A percentile compares a stretch with the other conserved stretches of the same genome.
phyloP scores from a whole-genome alignment of 2,797 vertebrate genomes.

The Argya squamiceps region DNA sequence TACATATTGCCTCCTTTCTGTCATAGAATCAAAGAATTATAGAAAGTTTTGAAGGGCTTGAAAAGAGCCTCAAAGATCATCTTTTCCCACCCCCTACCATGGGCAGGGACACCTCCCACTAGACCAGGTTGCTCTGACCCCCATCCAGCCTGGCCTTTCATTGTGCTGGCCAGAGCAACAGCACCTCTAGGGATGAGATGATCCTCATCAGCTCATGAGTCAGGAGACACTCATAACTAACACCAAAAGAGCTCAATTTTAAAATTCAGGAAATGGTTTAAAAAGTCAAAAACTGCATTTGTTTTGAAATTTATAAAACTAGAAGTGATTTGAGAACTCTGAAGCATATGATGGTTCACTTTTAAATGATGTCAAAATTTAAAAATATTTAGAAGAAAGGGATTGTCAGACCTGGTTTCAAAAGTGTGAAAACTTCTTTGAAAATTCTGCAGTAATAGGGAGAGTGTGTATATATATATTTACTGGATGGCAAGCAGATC shows the following conservation, averaged over 20 bases:
- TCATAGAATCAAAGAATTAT: not conserved
- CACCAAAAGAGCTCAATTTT: rapidly evolving
- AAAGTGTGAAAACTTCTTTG: not conserved
- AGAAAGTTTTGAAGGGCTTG: not conserved
- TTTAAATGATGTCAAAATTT: not conserved
- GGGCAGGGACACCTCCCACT: not conserved
- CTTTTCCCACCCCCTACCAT: not conserved
- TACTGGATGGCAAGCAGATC: not conserved
- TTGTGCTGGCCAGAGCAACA: not conserved
- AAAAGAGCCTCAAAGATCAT: not conserved
- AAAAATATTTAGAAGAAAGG: not conserved
- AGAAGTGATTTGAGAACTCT: not conserved
- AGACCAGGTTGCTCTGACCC: not conserved
- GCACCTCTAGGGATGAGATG: not conserved
- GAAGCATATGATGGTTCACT: not conserved
- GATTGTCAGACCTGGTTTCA: not conserved
- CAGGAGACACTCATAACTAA: not conserved
- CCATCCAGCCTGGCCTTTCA: not conserved
- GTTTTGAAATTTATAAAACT: not conserved
- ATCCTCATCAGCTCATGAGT: not conserved
- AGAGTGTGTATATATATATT: not conserved
- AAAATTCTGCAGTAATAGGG: not conserved
- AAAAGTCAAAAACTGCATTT: not conserved
- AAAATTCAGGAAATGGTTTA: not conserved
- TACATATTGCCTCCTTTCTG: not conserved